These are phyloP conservation scores for Hyppa rectilinea DNA, from an alignment of 2,888 invertebrate species.

Conservation along the genomic window DNA sequence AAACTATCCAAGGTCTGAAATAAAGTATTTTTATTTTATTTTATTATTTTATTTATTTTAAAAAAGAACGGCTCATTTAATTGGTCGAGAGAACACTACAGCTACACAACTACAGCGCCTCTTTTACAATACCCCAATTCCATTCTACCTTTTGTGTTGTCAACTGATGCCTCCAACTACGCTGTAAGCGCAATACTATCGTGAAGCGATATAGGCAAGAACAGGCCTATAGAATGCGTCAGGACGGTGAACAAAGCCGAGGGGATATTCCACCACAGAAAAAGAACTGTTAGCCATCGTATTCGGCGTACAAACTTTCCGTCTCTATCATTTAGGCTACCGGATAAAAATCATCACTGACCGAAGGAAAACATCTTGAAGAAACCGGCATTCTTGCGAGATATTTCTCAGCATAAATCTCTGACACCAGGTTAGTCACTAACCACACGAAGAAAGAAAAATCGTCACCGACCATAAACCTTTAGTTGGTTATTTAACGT, in stretches of 20 bases:
- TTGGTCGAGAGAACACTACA: not conserved
- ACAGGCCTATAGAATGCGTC: too few relatives aligned
- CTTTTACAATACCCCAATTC: too few relatives aligned
- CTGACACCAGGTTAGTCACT: too few relatives aligned
- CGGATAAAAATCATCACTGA: too few relatives aligned
- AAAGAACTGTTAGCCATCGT: slow-evolving; percentile 1
- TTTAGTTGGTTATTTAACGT: not conserved
- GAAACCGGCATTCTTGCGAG: too few relatives aligned
- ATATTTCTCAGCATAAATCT: too few relatives aligned
- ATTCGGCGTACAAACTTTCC: not conserved
- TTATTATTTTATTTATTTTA: too few relatives aligned
- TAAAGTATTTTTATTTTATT: too few relatives aligned
- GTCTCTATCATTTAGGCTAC: slow-evolving; percentile 4
- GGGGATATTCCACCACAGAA: slow-evolving; percentile 1
- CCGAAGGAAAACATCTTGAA: too few relatives aligned
- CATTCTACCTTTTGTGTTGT: not conserved
- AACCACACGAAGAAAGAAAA: too few relatives aligned
- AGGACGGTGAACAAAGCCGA: slow-evolving; percentile 1
- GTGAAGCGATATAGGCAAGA: not conserved
- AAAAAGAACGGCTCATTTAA: not conserved
- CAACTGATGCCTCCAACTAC: not conserved
- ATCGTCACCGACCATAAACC: slow-evolving; percentile 8
- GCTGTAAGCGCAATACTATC: slow-evolving; percentile 5
- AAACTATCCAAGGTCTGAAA: too few relatives aligned
- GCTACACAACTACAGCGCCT: not conserved